A percentile compares a stretch with the other conserved stretches of the same genome.
Evolutionary conservation across 2,888 invertebrate genomes (phyloP).

Genomic region (Galerucella pusilla): DNA sequence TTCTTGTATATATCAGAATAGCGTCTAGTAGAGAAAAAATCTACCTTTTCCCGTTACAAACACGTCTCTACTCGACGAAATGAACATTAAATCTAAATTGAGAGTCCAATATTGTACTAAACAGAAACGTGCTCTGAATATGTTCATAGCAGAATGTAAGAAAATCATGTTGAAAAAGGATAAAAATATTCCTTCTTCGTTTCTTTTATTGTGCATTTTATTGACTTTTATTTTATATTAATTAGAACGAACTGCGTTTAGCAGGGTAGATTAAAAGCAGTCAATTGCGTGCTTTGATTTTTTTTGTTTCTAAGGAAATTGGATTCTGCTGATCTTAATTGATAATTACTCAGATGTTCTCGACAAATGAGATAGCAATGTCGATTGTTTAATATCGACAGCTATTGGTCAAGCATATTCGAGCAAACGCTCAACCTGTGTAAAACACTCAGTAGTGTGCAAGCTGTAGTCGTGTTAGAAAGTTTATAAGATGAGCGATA

Average conservation of each 20-base stretch:
- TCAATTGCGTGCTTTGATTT: background rate
- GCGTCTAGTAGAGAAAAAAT: background rate
- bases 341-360: too few relatives aligned
- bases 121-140: slow-evolving; percentile 19
- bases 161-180: background rate
- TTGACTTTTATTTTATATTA: slow-evolving; percentile 4
- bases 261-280: background rate
- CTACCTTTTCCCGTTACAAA: slow-evolving; percentile 13
- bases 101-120: slow-evolving; percentile 20
- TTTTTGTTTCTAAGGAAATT: background rate
- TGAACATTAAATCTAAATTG: slow-evolving; percentile 22
- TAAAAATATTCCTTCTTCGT: background rate
- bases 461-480: too few relatives aligned
- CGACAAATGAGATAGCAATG: too few relatives aligned
- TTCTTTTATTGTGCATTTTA: background rate
- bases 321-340: background rate
- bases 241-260: slow-evolving; percentile 2
- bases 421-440: too few relatives aligned
- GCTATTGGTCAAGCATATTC: too few relatives aligned
- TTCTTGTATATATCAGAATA: background rate
- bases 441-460: too few relatives aligned
- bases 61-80: slow-evolving; percentile 17
- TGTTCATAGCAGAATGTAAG: background rate
- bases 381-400: too few relatives aligned
- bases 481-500: too few relatives aligned